Evolutionary conservation across 2,888 invertebrate species (phyloP).

Genomic region (Coecobrya sp.): DNA sequence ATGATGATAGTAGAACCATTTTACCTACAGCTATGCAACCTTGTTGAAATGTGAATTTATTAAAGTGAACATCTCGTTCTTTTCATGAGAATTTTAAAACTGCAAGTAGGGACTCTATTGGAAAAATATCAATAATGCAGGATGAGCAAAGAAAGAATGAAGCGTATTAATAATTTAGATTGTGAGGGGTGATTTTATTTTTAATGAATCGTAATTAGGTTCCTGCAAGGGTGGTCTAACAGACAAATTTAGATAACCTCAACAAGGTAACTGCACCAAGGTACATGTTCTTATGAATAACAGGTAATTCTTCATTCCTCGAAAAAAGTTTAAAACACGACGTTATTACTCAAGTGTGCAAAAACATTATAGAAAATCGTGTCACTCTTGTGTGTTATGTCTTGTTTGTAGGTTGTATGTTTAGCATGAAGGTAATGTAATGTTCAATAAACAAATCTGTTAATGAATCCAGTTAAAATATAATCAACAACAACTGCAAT

Average conservation of each 20-base stretch:
- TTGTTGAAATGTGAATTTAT: background rate
- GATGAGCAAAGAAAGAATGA: background rate
- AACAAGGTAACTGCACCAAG: constrained; percentile 27
- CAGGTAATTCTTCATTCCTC: constrained; percentile 44
- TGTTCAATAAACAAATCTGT: background rate
- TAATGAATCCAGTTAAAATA: constrained; percentile 39
- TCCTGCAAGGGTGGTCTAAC: constrained; percentile 65
- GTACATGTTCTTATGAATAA: constrained; percentile 17
- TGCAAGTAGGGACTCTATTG: no score
- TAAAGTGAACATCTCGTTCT: no score
- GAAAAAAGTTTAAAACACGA: constrained; percentile 1
- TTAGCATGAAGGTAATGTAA: background rate
- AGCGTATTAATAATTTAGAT: constrained; percentile 49
- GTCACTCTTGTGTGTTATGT: background rate
- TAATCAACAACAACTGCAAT: constrained; percentile 1
- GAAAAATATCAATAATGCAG: background rate
- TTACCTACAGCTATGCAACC: constrained; percentile 47
- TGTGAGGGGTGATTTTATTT: constrained; percentile 67
- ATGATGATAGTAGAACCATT: background rate
- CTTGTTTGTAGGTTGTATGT: background rate
- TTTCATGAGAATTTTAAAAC: no score
- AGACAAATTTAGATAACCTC: constrained; percentile 26
- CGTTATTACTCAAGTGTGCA: background rate
- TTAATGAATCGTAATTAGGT: constrained; percentile 66
- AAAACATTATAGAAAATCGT: background rate